Conservation (phyloP, 2,113 vertebrate species). For the Nyctibius bracteatus region DNA sequence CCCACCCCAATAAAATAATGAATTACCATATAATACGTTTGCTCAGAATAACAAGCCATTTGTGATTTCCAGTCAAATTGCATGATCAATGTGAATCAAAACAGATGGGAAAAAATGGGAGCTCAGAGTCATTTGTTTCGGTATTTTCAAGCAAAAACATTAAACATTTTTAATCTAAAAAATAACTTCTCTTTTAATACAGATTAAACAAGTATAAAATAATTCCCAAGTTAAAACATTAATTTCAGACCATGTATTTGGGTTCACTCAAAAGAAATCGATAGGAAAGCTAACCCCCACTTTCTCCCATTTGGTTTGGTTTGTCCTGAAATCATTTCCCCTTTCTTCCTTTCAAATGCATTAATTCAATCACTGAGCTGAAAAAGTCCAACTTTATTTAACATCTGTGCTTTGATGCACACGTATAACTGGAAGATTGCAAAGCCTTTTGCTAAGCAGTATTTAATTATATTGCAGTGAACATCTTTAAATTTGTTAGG, state of each 20-base stretch:
- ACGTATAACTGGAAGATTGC: background rate
- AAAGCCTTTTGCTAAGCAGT: background rate
- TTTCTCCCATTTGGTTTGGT: slow-evolving; percentile 29
- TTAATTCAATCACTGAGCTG: slow-evolving; percentile 34
- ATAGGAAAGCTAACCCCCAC: background rate
- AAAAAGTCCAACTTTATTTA: slow-evolving; percentile 4
- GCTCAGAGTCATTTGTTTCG: background rate
- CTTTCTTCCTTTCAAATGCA: background rate
- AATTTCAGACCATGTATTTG: background rate
- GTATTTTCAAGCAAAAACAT: background rate
- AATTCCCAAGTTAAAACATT: background rate
- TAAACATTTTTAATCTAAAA: background rate
- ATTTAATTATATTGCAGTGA: background rate
- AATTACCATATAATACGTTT: background rate
- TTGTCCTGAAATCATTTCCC: slow-evolving; percentile 45
- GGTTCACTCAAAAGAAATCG: background rate
- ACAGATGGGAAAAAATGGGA: accelerated
- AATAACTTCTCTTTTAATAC: background rate
- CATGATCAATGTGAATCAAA: background rate
- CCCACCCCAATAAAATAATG: background rate
- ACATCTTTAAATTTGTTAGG: background rate
- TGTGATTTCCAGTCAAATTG: background rate
- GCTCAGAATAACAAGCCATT: background rate
- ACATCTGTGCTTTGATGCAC: slow-evolving; percentile 43
- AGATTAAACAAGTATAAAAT: background rate